Percentiles rank a stretch among this genome's conserved stretches.
Conservation (phyloP, 2,888 invertebrate genomes). For the Melolontha melolontha region DNA sequence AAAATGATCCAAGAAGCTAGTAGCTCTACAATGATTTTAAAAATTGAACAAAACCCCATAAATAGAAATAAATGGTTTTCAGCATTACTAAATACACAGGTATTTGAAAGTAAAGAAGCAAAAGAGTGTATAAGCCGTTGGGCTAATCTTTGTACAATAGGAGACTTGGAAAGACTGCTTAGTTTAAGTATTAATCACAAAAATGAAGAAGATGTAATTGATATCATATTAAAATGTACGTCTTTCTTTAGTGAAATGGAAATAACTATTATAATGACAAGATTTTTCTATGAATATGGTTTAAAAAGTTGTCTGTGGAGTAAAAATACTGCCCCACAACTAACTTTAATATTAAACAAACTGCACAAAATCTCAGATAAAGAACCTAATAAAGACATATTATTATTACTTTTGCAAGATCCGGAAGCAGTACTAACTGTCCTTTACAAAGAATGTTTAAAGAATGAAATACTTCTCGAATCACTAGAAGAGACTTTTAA, state of each 20-base stretch:
- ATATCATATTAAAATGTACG: conserved; percentile 58
- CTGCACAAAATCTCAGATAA: conserved; percentile 44
- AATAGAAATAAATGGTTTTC: conserved; percentile 60
- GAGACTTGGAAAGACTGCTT: conserved; percentile 55
- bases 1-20: conserved; percentile 58
- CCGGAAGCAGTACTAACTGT: conserved; percentile 52
- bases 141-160: conserved; percentile 56
- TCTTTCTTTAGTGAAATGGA: conserved; percentile 51
- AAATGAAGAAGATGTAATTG: conserved; percentile 49
- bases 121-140: conserved; percentile 55
- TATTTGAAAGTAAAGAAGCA: conserved; percentile 55
- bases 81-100: conserved; percentile 56
- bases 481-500: conserved; percentile 49
- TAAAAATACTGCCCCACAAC: conserved; percentile 48
- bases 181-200: conserved; percentile 49
- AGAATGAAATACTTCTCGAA: conserved; percentile 52
- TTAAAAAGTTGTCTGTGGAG: conserved; percentile 49
- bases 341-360: conserved; percentile 56
- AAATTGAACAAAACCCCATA: conserved; percentile 53
- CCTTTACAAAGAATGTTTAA: conserved; percentile 57
- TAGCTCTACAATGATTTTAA: conserved; percentile 55
- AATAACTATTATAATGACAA: conserved; percentile 51
- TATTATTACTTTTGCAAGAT: conserved; percentile 58
- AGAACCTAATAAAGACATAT: conserved; percentile 52
- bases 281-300: conserved; percentile 56